Conservation (phyloP, 2,797 vertebrate species). For the Crenichthys baileyi region DNA sequence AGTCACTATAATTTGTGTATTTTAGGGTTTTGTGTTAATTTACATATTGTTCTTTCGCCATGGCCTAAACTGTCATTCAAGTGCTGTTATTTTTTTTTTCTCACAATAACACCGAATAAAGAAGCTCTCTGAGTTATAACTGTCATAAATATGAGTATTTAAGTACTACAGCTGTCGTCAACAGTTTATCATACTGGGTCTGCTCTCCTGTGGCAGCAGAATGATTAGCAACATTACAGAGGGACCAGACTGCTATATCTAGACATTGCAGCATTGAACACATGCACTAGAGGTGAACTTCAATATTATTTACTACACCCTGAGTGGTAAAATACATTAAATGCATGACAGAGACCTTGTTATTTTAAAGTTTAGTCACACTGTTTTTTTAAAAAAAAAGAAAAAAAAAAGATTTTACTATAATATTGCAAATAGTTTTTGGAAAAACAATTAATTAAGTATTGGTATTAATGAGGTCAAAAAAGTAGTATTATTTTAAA, state of each 20-base stretch:
- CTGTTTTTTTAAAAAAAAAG: neutral
- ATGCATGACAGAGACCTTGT: neutral
- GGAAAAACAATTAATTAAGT: no score
- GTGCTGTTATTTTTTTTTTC: neutral
- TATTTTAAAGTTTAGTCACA: neutral
- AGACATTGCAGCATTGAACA: neutral
- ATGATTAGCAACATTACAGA: slow-evolving; percentile 6
- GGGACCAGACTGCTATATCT: neutral
- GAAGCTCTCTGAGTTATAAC: neutral
- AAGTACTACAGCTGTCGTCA: neutral
- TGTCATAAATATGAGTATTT: neutral
- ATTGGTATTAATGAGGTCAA: no score
- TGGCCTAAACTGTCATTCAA: neutral
- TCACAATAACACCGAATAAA: neutral
- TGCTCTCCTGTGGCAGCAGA: slow-evolving; percentile 1
- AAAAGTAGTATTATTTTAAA: no score
- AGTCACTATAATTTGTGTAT: neutral
- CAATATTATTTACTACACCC: neutral
- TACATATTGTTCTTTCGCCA: neutral
- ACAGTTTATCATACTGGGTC: neutral
- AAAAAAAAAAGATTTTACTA: no score
- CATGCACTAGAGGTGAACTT: neutral
- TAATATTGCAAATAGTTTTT: no score
- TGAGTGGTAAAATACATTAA: neutral
- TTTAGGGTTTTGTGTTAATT: neutral